Evolutionary conservation across 1,140 invertebrate genomes (phyloP).

Genomic region (Bombus turneri): DNA sequence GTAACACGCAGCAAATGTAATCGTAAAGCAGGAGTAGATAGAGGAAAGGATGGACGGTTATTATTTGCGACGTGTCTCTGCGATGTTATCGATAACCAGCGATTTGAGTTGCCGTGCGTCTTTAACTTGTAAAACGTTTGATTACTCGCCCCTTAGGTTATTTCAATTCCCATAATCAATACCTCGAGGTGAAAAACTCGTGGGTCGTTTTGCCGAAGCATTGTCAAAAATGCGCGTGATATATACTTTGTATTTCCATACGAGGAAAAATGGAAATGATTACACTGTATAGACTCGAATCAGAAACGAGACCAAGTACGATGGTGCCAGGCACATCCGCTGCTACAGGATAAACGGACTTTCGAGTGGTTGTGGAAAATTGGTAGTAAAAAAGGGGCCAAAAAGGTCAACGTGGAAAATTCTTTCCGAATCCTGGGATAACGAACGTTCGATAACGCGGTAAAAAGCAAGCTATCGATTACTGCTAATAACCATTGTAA

Average conservation of each 20-base stretch:
- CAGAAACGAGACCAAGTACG: too few relatives aligned
- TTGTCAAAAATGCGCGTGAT: slow-evolving; percentile 7
- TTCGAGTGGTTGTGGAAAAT: not conserved
- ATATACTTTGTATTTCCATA: not conserved
- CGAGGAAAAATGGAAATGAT: slow-evolving; percentile 30
- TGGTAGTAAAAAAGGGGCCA: not conserved
- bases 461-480: too few relatives aligned
- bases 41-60: not conserved
- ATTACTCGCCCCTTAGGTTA: slow-evolving; percentile 10
- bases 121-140: not conserved
- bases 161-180: slow-evolving; percentile 34
- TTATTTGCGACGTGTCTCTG: not conserved
- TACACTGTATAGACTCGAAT: not conserved
- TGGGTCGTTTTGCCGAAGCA: not conserved
- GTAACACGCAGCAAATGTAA: not conserved
- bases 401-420: too few relatives aligned
- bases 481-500: too few relatives aligned
- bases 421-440: too few relatives aligned
- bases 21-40: not conserved
- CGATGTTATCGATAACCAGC: slow-evolving; percentile 29
- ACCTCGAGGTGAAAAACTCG: not conserved
- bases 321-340: slow-evolving; percentile 1
- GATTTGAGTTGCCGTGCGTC: too few relatives aligned
- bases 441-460: too few relatives aligned
- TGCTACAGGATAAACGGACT: slow-evolving; percentile 2